Base-by-base conservation (phyloP, 23 tunicate genomes). In the Ciona savignyi region DNA sequence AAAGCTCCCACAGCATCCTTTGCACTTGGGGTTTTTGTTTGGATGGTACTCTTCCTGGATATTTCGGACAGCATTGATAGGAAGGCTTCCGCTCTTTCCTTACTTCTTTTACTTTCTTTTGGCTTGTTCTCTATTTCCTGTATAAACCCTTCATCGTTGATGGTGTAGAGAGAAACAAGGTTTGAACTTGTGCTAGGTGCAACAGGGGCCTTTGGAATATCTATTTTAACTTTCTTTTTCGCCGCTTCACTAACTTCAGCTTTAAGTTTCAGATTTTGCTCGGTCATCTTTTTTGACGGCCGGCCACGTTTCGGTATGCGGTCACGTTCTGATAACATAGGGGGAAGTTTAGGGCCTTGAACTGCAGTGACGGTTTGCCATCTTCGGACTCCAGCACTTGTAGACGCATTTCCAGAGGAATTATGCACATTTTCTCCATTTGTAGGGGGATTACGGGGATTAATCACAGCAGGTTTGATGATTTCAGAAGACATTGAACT, bases 291-390 rank as follows among this genome's bases (percentile, higher is more conserved):
- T 35, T 91, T 91, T 21, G 97, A 91, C 6, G 97, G 97, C 11
- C 97, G 83, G 1, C 97, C 97, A 25, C 97, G 80, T 67, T 91
- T 91, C 25, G 97, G 97, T 0, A 91, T 91, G 2, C 97, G 83
- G 62, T 91, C 97, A 15, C 79, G 67, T 34, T 91, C 97, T 0
- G 97, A 91, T 22, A 91, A 42, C 83, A 84, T 66, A 3, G 97
- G 97, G 32, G 97, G 97, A 32, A 91, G 61, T 67, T 91, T 91
- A 26, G 85, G 85, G 4, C 88, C 97, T 80, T 91, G 83, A 23
- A 91, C 68, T 1, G 97, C 97, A 27, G 97, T 91, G n/a, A 91
- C 97, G 23, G 97, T 91, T 63, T 91, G 97, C 97, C 97, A 91
- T n/a, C 83, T 60, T 63, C 82, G 9, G 1, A 33, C 70, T 27